Evolutionary conservation across 2,888 invertebrate genomes (phyloP).

Genomic region (Gortyna flavago): DNA sequence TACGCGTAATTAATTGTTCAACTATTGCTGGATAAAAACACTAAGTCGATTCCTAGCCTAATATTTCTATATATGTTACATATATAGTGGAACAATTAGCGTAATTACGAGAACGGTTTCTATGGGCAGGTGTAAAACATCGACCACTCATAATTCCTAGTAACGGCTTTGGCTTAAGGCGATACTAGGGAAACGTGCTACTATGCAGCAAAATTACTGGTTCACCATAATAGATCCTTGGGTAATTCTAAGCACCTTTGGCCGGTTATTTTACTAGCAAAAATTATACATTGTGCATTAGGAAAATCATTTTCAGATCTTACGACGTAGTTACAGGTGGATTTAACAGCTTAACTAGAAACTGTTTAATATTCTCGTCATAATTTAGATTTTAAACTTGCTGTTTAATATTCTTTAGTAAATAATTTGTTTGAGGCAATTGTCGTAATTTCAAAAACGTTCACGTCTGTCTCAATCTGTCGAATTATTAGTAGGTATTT

Average conservation of each 20-base stretch:
- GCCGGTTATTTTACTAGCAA: conserved; percentile 78
- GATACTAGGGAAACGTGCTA: conserved; percentile 85
- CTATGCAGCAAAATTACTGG: conserved; percentile 85
- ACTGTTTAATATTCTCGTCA: conserved; percentile 15
- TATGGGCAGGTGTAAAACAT: conserved; percentile 86
- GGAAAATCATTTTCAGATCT: conserved; percentile 55
- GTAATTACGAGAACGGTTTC: conserved; percentile 87
- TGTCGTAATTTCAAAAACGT: not conserved
- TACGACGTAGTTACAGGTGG: conserved; percentile 24
- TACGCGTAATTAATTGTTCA: conserved; percentile 46
- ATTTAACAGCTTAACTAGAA: conserved; percentile 14
- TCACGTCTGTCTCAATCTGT: not conserved
- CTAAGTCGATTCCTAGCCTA: conserved; percentile 60
- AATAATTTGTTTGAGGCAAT: conserved; percentile 3
- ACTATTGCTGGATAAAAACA: conserved; percentile 54
- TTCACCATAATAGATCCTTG: conserved; percentile 83
- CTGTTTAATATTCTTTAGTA: conserved; percentile 5
- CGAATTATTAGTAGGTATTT: not conserved
- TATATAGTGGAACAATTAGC: conserved; percentile 82
- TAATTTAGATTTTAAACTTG: conserved; percentile 1
- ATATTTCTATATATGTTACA: conserved; percentile 68
- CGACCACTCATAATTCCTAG: conserved; percentile 86
- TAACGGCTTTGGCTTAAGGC: conserved; percentile 87
- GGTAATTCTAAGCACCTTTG: conserved; percentile 85
- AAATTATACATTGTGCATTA: conserved; percentile 66